A percentile compares a stretch with the other conserved stretches of the same genome.
Conservation (phyloP, 1,140 invertebrate species). For the Vanessa tameamea region DNA sequence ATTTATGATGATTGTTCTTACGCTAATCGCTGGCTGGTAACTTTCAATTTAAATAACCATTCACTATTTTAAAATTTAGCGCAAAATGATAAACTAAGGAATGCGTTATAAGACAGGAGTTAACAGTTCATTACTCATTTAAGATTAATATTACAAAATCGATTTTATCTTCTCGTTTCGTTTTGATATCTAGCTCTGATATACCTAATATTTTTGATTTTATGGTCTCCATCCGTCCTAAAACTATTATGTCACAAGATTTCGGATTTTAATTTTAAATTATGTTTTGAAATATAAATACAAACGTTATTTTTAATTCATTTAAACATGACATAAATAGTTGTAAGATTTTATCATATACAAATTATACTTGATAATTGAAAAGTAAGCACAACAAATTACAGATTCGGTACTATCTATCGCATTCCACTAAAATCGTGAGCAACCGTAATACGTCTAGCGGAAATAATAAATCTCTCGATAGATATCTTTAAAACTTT, state of each 20-base stretch:
- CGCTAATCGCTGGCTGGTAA: conserved; percentile 35
- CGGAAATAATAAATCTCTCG: conserved; percentile 41
- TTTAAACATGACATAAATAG: background rate
- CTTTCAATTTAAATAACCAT: conserved; percentile 39
- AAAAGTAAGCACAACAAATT: conserved; percentile 3
- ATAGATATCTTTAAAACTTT: conserved; percentile 31
- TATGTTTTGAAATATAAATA: background rate
- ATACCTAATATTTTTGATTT: no score
- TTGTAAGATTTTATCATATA: background rate
- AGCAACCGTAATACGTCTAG: conserved; percentile 16
- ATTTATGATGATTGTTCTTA: conserved; percentile 45
- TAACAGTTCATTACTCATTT: background rate
- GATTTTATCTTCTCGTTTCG: no score
- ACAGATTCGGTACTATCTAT: background rate
- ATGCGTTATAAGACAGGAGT: background rate
- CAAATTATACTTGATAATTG: background rate
- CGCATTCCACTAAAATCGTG: conserved; percentile 18
- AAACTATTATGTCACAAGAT: no score
- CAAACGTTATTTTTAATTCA: background rate
- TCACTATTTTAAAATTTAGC: conserved; percentile 25
- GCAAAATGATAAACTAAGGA: conserved; percentile 17
- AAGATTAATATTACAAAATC: no score
- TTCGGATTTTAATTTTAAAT: no score
- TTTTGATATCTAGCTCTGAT: no score
- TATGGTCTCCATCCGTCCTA: no score